phyloP scores from a whole-genome alignment of 1,140 invertebrate genomes.

The Thereuonema tuberculata region DNA sequence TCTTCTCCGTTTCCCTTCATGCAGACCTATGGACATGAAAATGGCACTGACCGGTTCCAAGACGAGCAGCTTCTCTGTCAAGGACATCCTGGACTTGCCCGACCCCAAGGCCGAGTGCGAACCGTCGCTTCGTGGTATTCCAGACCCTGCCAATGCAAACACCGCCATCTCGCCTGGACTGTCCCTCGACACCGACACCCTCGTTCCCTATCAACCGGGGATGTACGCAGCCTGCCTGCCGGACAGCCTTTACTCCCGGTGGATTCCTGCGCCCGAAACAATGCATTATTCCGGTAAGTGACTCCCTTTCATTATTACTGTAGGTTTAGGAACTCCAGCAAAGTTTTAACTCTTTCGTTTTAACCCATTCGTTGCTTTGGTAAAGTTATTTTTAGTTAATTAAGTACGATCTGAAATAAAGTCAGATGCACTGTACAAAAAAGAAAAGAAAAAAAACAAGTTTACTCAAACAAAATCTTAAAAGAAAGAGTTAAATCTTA shows the following conservation, averaged over 20 bases:
- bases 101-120: constrained; percentile 11
- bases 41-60: constrained; percentile 12
- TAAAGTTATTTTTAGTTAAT: too few relatives aligned
- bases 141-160: not conserved
- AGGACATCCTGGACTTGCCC: constrained; percentile 18
- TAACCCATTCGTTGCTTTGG: too few relatives aligned
- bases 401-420: too few relatives aligned
- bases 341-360: too few relatives aligned
- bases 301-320: not conserved
- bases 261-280: not conserved
- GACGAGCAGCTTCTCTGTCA: constrained; percentile 18
- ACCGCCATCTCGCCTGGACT: not conserved
- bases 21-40: constrained; percentile 15
- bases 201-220: not conserved
- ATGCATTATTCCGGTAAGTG: not conserved
- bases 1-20: not conserved
- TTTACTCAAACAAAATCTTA: too few relatives aligned
- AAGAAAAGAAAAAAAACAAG: too few relatives aligned
- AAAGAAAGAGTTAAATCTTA: too few relatives aligned
- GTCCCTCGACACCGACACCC: not conserved
- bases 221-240: not conserved
- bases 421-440: too few relatives aligned
- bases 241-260: not conserved
- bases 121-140: not conserved
- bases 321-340: too few relatives aligned